phyloP scores from a whole-genome alignment of 2,113 vertebrate species.

The Rhodinocichla rosea region DNA sequence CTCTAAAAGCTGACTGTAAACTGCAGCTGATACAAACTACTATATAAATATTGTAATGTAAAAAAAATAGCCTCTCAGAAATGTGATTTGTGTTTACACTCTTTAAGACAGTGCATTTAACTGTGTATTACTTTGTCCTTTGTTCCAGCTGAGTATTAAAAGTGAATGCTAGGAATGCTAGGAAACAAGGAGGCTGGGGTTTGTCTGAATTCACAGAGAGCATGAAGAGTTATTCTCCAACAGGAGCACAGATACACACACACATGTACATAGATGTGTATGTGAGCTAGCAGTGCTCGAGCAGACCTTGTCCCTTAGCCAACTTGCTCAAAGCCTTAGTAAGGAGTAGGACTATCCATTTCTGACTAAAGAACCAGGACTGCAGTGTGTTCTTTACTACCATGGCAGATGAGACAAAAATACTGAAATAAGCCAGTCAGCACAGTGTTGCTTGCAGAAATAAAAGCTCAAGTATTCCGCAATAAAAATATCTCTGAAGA shows the following conservation, averaged over 20 bases:
- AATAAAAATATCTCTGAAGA: neutral
- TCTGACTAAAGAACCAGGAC: neutral
- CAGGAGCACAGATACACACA: neutral
- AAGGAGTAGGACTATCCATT: neutral
- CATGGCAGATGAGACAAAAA: neutral
- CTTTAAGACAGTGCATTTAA: neutral
- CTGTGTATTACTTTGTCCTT: neutral
- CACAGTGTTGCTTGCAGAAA: neutral
- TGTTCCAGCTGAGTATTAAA: neutral
- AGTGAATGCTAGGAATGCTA: neutral
- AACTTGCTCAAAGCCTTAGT: neutral
- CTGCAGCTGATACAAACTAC: conserved; percentile 56
- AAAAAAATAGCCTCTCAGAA: conserved; percentile 11
- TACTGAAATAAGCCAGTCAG: neutral
- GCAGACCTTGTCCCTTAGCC: neutral
- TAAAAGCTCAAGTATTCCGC: neutral
- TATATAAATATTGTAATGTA: neutral
- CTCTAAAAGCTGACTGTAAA: conserved; percentile 59
- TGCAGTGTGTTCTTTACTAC: neutral
- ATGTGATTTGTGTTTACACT: conserved; percentile 24
- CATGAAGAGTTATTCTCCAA: neutral
- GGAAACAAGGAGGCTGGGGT: neutral
- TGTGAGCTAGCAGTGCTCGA: neutral
- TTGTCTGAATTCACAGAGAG: neutral
- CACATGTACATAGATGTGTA: rapidly evolving